Base-by-base conservation (phyloP, 2,888 invertebrate genomes). In the Capitulum mitella region DNA sequence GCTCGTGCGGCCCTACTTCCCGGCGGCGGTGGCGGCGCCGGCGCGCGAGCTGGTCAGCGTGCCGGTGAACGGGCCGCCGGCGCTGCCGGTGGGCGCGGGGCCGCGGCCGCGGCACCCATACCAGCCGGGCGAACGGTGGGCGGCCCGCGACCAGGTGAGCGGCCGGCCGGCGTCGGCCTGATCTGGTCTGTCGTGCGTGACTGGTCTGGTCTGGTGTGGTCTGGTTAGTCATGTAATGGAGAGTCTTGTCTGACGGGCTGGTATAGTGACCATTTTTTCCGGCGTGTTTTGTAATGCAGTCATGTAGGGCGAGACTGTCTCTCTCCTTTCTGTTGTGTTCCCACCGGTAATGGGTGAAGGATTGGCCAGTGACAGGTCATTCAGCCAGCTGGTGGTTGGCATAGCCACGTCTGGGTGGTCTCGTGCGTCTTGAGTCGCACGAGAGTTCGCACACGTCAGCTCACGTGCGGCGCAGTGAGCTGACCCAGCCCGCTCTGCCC, bases 31-130 rank as follows among this genome's bases (percentile, higher is more conserved):
- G 22, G 6, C 26, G 10, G 32, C 78, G 79, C 82, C 86, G 81
- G 77, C 91, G 83, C 87, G 92, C 40, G 92, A 92, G 85, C 86
- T 92, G 32, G 92, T 94, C 77, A 92, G 91, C 46, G 93, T 95
- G 82, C 93, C 93, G 32, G 91, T 91, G 70, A 78, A 81, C 70
- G 70, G 77, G 58, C 40, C 54, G 40, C 78, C 75, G 48, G 32
- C 78, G 48, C 78, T 79, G 79, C 84, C 83, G 78, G 34, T 80
- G 37, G 54, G 64, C 58, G 78, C 26, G 77, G 78, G 32, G 48
- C 70, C 5, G 58, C 61, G 46, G 40, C 26, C 76, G 77, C 46
- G 79, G 76, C 77, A 34, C 78, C 64, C 26, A 26, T 34, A n/a
- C 74, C 64, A 10, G 77, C 77, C 64, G 77, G 78, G 58, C 80